phyloP scores from a whole-genome alignment of 2,888 invertebrate genomes.

The Lycaena phlaeas region DNA sequence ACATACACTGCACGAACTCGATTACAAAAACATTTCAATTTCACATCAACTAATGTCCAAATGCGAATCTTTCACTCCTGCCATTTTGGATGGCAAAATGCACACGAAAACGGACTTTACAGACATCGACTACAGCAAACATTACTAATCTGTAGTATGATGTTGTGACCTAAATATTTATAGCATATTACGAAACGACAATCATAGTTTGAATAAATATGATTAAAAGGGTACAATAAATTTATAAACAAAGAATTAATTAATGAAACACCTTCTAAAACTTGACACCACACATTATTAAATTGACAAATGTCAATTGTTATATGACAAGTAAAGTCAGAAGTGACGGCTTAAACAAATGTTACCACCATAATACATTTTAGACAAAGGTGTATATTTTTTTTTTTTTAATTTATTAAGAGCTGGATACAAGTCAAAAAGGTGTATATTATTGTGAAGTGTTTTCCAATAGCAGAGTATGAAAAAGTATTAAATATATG shows the following conservation, averaged over 20 bases:
- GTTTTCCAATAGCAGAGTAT: background rate
- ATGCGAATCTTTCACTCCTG: conserved; percentile 53
- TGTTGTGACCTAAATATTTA: background rate
- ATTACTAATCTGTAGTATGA: conserved; percentile 11
- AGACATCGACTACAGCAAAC: conserved; percentile 39
- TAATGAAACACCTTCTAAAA: conserved; percentile 16
- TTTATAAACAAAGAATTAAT: conserved; percentile 10
- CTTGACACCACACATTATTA: conserved; percentile 15
- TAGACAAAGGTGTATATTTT: too few species aligned
- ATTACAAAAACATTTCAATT: conserved; percentile 33
- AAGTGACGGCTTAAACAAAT: background rate
- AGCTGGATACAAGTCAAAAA: too few species aligned
- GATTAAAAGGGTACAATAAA: conserved; percentile 3
- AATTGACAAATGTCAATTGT: background rate
- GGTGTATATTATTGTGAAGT: too few species aligned
- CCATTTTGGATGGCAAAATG: conserved; percentile 60
- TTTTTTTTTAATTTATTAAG: too few species aligned
- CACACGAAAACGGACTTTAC: conserved; percentile 53
- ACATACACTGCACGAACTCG: conserved; percentile 42
- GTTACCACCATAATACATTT: too few species aligned
- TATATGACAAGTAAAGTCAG: background rate
- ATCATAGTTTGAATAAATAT: background rate
- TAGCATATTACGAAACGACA: background rate
- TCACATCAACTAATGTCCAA: conserved; percentile 31
- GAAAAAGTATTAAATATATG: too few species aligned